phyloP scores from a whole-genome alignment of 92 coral and sea anemone genomes.

The Hydrozoanthus gracilis region DNA sequence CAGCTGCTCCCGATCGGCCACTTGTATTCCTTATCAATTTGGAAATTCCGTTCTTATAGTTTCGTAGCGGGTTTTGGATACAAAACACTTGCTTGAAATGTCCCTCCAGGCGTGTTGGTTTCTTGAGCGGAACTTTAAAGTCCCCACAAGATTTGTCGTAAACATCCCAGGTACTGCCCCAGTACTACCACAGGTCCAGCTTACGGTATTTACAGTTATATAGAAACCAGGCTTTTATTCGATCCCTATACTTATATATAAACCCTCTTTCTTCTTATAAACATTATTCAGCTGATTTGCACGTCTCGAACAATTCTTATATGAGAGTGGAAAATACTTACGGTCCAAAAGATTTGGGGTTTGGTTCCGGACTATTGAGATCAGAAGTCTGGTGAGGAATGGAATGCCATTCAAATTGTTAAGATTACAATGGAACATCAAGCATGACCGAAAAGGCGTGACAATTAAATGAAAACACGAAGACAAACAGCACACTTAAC shows the following conservation, averaged over 20 bases:
- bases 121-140: conserved; percentile 8
- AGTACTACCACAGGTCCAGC: no score
- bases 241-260: no score
- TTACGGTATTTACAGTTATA: no score
- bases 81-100: not conserved
- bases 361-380: conserved; percentile 88
- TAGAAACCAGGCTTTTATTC: no score
- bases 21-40: not conserved
- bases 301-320: no score
- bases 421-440: not conserved
- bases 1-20: not conserved
- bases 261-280: no score
- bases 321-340: conserved; percentile 60
- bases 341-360: conserved; percentile 83
- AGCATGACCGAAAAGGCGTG: not conserved
- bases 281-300: no score
- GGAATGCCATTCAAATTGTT: not conserved
- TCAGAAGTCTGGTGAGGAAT: conserved; percentile 79
- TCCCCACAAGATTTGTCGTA: not conserved
- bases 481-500: not conserved
- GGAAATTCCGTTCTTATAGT: not conserved
- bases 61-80: conserved; percentile 22
- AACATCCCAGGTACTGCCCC: not conserved
- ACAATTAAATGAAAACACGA: not conserved
- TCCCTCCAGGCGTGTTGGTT: not conserved